These are phyloP conservation scores for Ranitomeya imitator DNA, from an alignment of 2,113 vertebrate species.

Conservation along the genomic window DNA sequence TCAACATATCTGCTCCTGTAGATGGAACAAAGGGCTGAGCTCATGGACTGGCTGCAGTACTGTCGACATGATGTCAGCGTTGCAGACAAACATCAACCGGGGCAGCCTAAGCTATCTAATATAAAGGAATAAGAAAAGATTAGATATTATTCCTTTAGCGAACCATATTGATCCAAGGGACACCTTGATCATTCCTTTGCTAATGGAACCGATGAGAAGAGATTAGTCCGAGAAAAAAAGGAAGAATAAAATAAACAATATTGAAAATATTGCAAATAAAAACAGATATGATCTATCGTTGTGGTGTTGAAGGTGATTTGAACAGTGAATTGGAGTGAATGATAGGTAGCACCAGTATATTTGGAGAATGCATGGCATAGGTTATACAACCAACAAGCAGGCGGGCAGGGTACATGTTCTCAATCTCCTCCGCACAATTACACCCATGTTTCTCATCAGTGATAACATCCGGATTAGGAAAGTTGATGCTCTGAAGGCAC, in stretches of 20 bases:
- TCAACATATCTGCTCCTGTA: no score
- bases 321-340: neutral
- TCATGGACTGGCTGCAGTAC: no score
- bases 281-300: neutral
- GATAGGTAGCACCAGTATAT: neutral
- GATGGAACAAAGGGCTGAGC: no score
- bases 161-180: no score
- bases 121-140: no score
- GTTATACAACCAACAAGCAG: neutral
- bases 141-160: no score
- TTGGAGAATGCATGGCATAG: neutral
- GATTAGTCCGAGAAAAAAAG: neutral
- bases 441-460: conserved; percentile 4
- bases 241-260: neutral
- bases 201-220: no score
- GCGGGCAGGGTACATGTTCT: neutral
- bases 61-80: no score
- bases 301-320: neutral
- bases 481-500: neutral
- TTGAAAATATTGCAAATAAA: neutral
- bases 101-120: no score
- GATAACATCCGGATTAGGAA: neutral
- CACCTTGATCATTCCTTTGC: no score
- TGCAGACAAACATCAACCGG: no score
- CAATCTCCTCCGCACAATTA: neutral